Base-by-base conservation (phyloP, 2,113 vertebrate genomes). In the Phodopus roborovskii region DNA sequence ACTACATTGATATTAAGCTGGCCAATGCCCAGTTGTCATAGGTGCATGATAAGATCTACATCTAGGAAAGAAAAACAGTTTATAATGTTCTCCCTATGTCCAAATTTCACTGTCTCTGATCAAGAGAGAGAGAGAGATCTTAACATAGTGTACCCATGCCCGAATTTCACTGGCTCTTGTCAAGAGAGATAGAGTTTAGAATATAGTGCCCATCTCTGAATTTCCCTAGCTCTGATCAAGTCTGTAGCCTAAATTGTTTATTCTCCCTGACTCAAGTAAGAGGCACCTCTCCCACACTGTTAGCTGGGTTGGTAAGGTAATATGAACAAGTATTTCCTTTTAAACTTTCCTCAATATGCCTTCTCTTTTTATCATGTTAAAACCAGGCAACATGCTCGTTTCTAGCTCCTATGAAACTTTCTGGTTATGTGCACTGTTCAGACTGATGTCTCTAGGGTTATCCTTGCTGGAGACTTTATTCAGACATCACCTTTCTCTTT, bases 61-160 rank as follows among this genome's bases (percentile, higher is more conserved):
- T 5, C 6, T 13, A 19, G 26, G 33, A 24, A 30, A n/a, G 15
- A n/a, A 12, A 28, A 1, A 24, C 20, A 3, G 19, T 0, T n/a
- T 26, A 1, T 5, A 42, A 83, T 15, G 4, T 22, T 91, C 62
- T 79, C 60, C 20, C 19, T 36, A 62, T 24, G 22, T 17, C 30
- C 15, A 3, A 26, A 48, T 45, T 28, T 79, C 5, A 28, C 15
- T 39, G 3, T 8, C 3, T 56, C 15, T 73, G 50, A 4, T 28
- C 16, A 75, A 45, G 0, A 50, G 48, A 50, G 48, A 50, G 5
- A 10, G 53, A 12, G 13, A n/a, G n/a, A n/a, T n/a, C 0, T 30
- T 20, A 2, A 5, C 7, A 78, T 15, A 16, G 15, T 89, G 26
- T 60, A 53, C 22, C 12, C 58, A 71, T 26, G 26, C 11, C 50